phyloP scores from a whole-genome alignment of 2,888 invertebrate species.

The Sthenelais limicola region DNA sequence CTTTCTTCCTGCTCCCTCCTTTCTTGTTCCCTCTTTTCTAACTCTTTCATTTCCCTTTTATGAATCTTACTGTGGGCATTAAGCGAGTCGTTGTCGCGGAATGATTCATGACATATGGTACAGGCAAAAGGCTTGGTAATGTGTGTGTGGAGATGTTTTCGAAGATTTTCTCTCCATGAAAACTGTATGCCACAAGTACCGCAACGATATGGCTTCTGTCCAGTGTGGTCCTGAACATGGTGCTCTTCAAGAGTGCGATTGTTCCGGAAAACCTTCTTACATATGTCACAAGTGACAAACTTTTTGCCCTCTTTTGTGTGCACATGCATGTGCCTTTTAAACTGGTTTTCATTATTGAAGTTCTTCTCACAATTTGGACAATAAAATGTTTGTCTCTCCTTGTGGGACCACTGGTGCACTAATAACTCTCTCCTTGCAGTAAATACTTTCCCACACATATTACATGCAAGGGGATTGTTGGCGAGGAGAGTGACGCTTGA shows the following conservation, averaged over 20 bases:
- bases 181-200: conserved; percentile 37
- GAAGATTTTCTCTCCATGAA: conserved; percentile 37
- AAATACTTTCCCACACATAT: conserved; percentile 31
- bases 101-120: conserved; percentile 41
- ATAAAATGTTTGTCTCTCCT: conserved; percentile 29
- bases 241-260: conserved; percentile 35
- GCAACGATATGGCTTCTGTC: conserved; percentile 38
- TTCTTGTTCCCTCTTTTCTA: conserved; percentile 21
- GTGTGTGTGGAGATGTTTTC: conserved; percentile 33
- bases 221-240: conserved; percentile 31
- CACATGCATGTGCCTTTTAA: conserved; percentile 30
- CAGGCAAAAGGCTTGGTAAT: conserved; percentile 41
- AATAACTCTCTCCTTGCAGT: conserved; percentile 20
- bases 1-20: conserved; percentile 22
- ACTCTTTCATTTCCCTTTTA: conserved; percentile 28
- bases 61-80: conserved; percentile 32
- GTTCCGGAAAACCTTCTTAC: conserved; percentile 37
- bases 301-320: conserved; percentile 31
- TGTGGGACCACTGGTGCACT: conserved; percentile 40
- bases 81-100: conserved; percentile 18
- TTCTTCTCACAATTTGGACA: conserved; percentile 38
- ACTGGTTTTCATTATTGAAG: conserved; percentile 38
- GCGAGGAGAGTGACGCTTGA: conserved; percentile 5
- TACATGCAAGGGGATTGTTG: conserved; percentile 11
- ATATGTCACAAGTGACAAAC: conserved; percentile 36